These are phyloP conservation scores for Drosophila ezoana DNA, from an alignment of 2,888 invertebrate genomes.

Conservation along the genomic window DNA sequence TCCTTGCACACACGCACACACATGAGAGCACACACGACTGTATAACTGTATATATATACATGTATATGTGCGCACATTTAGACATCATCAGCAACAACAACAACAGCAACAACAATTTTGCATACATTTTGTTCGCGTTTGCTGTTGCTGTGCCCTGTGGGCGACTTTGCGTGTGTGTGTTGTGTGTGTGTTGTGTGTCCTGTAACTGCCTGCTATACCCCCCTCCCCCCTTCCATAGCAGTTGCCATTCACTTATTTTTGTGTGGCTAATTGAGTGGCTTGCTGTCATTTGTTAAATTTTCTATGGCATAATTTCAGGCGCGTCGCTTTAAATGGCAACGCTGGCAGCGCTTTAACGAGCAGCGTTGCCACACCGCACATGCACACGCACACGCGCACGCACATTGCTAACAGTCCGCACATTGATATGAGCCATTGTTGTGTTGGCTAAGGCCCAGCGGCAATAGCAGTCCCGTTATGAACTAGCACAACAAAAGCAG, in stretches of 20 bases:
- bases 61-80: slow-evolving; percentile 17
- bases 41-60: not conserved
- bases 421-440: slow-evolving; percentile 34
- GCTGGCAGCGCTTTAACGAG: slow-evolving; percentile 7
- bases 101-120: slow-evolving; percentile 40
- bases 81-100: slow-evolving; percentile 44
- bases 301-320: slow-evolving; percentile 38
- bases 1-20: slow-evolving; percentile 24
- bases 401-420: slow-evolving; percentile 27
- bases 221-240: not conserved
- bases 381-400: not conserved
- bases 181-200: slow-evolving; percentile 8
- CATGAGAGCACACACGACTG: slow-evolving; percentile 34
- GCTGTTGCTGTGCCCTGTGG: slow-evolving; percentile 45
- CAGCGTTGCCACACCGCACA: slow-evolving; percentile 26
- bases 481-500: slow-evolving; percentile 32
- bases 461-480: slow-evolving; percentile 52
- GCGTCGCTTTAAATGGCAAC: slow-evolving; percentile 40
- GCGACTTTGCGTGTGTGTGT: slow-evolving; percentile 27
- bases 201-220: not conserved
- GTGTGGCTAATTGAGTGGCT: slow-evolving; percentile 67
- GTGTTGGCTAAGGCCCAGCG: slow-evolving; percentile 40
- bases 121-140: slow-evolving; percentile 43
- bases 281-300: slow-evolving; percentile 57
- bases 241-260: slow-evolving; percentile 34